A percentile compares a stretch with the other conserved stretches of the same genome.
Conservation (phyloP, 1,140 invertebrate genomes). For the Limonius californicus region DNA sequence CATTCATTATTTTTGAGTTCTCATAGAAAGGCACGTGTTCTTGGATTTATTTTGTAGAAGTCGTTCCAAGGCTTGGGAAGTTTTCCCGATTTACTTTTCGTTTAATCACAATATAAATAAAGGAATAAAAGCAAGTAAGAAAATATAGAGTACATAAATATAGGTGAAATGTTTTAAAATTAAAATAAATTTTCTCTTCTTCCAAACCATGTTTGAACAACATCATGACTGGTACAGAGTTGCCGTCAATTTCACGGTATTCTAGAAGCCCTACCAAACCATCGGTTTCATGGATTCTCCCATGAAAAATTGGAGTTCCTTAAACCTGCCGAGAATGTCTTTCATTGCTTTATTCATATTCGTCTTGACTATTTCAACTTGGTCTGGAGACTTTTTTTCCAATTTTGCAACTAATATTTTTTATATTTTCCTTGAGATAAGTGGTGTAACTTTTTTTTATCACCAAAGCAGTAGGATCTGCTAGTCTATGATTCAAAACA, state of each 20-base stretch:
- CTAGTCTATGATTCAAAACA: conserved; percentile 86
- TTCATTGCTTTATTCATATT: conserved; percentile 96
- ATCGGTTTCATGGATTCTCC: conserved; percentile 92
- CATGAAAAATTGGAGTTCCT: conserved; percentile 92
- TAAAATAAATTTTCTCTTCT: conserved; percentile 86
- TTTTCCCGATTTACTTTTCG: too few species aligned
- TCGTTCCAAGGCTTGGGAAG: too few species aligned
- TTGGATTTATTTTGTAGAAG: too few species aligned
- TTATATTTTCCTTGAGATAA: conserved; percentile 96
- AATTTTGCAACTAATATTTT: conserved; percentile 82
- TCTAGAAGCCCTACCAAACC: conserved; percentile 91
- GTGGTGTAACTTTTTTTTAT: conserved; percentile 87
- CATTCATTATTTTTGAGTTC: too few species aligned
- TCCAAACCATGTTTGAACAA: conserved; percentile 94
- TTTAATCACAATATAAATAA: conserved; percentile 5
- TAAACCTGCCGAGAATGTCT: conserved; percentile 86
- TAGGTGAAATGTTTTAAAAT: not conserved
- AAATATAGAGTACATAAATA: not conserved
- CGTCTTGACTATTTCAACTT: conserved; percentile 84
- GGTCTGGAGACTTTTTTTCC: conserved; percentile 72
- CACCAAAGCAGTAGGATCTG: conserved; percentile 79
- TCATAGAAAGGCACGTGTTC: too few species aligned
- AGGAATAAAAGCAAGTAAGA: not conserved
- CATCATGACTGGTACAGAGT: conserved; percentile 81
- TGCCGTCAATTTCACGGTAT: conserved; percentile 84